Evolutionary conservation across 92 coral and sea anemone species (phyloP), one percentile per base, ranked within the genome.

Genomic region (Porites divaricata): DNA sequence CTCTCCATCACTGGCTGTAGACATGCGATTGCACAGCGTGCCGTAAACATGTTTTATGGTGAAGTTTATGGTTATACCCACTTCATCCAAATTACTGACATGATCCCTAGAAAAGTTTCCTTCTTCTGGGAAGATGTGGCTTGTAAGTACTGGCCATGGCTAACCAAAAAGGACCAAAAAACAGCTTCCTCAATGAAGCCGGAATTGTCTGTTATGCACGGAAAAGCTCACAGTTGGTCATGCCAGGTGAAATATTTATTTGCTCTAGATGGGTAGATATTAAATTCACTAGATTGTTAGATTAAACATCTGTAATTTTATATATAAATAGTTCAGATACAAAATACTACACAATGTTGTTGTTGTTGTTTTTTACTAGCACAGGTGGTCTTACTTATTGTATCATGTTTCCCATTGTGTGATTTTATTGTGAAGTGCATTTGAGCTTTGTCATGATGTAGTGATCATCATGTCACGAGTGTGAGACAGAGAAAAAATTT

Each of bases 31-130:
- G 92, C 93, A 25, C 92, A 89, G 59, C 83, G 89, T 85, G 95
- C 90, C 22, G 92, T 92, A 25, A 92, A 89, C 57, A 88, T 92
- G 95, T 85, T 67, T 35, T 91, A 74, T 23, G 91, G 93, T 28
- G 92, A 91, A 72, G 67, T 85, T 9, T 89, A 89, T 92, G 93
- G 93, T 14, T 92, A 92, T 86, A 86, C 95, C 53, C 85, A 92
- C 74, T 89, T 74, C 63, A 73, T 89, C 14, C 95, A 89, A 64
- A 56, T 69, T 9, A 58, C 68, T n/a, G 72, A 76, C 49, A 88
- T 85, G 89, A 24, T 79, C 22, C 64, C 64, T 21, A 51, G 51
- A 24, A 67, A 67, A 24, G 84, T 79, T 4, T 21, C 23, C 14
- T 72, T 48, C 28, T 72, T 72, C 26, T 72, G 76, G 76, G 58